Base-by-base conservation (phyloP, 1,140 invertebrate genomes). In the Meloidogyne hapla region DNA sequence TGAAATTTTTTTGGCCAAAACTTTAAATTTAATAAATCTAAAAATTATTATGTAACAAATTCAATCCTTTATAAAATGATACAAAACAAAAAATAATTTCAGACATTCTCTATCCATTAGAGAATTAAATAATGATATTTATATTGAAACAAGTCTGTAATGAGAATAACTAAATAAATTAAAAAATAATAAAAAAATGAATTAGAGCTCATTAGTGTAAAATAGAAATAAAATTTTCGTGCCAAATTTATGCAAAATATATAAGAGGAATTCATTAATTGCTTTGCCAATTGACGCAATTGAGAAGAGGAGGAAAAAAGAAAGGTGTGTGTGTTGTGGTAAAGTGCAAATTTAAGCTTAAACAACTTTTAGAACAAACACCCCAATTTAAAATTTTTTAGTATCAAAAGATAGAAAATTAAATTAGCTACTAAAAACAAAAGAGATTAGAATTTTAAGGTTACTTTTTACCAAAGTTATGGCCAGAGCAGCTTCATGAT, bases 181-280 rank as follows among this genome's bases (percentile, higher is more conserved):
- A 6, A 56, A 56, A 56, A 56, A 56, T n/a, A n/a, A 56, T 2
- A 56, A n/a, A n/a, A 56, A 8, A n/a, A 56, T 56, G 48, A 56
- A 56, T 56, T 56, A 56, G 13, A 42, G n/a, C 48, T 56, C 18
- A 56, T 56, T 56, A 56, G 48, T 56, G 18, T 48, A 42, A 42
- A 15, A 45, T 45, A 45, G 5, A n/a, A n/a, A 15, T 1, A 6
- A n/a, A n/a, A n/a, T n/a, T 56, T n/a, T 56, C 48, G 48, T 56
- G 48, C 48, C 48, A 56, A 56, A 56, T 56, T 56, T 56, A 56
- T 56, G 48, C 48, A 56, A 56, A 56, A 56, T 45, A 56, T 18
- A 42, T 10, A 13, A 42, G 2, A 42, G 12, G 12, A 15, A 56
- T n/a, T 18, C 48, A 15, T 56, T 56, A 56, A 56, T 56, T 56